Evolutionary conservation across 1,140 invertebrate species (phyloP).

Genomic region (Bursaphelenchus mucronatus): DNA sequence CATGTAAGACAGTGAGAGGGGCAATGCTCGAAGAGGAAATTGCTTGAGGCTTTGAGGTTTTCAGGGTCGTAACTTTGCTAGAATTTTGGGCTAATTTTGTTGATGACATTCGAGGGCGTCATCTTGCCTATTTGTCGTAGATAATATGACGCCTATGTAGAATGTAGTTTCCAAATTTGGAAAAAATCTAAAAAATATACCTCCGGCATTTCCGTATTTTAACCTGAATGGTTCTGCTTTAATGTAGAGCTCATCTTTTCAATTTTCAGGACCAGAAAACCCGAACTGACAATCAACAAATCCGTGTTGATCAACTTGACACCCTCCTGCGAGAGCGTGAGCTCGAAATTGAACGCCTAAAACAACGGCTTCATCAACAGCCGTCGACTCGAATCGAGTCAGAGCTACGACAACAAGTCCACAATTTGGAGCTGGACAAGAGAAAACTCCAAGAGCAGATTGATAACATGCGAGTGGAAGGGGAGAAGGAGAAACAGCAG

Average conservation of each 20-base stretch:
- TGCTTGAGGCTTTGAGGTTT: too few relatives aligned
- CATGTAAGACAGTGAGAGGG: slow-evolving; percentile 20
- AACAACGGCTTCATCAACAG: slow-evolving; percentile 34
- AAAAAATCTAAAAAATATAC: too few relatives aligned
- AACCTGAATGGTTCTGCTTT: too few relatives aligned
- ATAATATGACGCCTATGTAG: too few relatives aligned
- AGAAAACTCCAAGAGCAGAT: slow-evolving; percentile 34
- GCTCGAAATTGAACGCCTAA: slow-evolving; percentile 41
- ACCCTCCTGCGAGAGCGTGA: slow-evolving; percentile 37
- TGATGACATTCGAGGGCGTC: too few relatives aligned
- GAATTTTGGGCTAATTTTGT: too few relatives aligned
- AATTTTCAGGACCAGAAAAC: slow-evolving; percentile 32
- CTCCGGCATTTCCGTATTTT: too few relatives aligned
- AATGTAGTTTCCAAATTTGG: too few relatives aligned
- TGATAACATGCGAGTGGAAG: slow-evolving; percentile 26
- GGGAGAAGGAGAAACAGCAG: slow-evolving; percentile 36
- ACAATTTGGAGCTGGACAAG: slow-evolving; percentile 38
- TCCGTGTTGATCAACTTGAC: slow-evolving; percentile 42
- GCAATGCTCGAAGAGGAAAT: too few relatives aligned
- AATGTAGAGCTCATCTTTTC: neutral
- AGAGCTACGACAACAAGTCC: slow-evolving; percentile 40
- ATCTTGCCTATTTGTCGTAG: too few relatives aligned
- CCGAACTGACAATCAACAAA: slow-evolving; percentile 29
- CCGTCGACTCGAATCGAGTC: slow-evolving; percentile 32
- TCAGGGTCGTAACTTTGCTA: too few relatives aligned